Percentiles rank a stretch among this genome's conserved stretches.
Conservation (phyloP, 2,113 vertebrate genomes). For the Trogon melanurus region DNA sequence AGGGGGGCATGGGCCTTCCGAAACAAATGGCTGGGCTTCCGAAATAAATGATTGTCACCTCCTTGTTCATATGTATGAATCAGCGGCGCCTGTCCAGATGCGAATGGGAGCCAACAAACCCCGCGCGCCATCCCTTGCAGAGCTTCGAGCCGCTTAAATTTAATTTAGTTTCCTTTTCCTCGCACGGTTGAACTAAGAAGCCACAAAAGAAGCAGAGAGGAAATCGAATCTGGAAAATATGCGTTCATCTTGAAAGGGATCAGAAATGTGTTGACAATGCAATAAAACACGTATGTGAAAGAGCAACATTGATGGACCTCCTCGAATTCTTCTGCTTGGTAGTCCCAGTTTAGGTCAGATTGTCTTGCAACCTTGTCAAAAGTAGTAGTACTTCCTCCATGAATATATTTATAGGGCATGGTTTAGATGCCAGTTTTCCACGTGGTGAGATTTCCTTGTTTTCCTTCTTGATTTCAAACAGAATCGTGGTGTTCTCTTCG, state of each 20-base stretch:
- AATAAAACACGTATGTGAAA: background rate
- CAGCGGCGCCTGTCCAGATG: background rate
- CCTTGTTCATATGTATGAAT: background rate
- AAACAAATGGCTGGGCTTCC: background rate
- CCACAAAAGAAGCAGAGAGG: slow-evolving; percentile 16
- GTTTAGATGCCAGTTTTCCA: background rate
- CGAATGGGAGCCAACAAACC: background rate
- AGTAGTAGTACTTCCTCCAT: background rate
- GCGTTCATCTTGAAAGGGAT: background rate
- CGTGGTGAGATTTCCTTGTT: background rate
- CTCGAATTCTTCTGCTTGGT: background rate
- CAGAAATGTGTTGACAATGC: slow-evolving; percentile 7
- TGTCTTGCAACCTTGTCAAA: background rate
- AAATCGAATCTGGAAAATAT: slow-evolving; percentile 3
- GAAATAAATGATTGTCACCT: slow-evolving; percentile 36
- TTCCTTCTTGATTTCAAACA: background rate
- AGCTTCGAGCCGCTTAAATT: background rate
- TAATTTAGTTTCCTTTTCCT: slow-evolving; percentile 12
- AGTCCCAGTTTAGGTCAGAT: background rate
- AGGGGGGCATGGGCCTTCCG: background rate
- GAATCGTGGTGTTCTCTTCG: background rate
- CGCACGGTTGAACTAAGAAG: background rate
- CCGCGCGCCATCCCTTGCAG: background rate
- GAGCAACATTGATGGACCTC: background rate
- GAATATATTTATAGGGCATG: background rate